These are phyloP conservation scores for Plebejus melissa DNA, from an alignment of 2,888 invertebrate genomes.

Conservation along the genomic window DNA sequence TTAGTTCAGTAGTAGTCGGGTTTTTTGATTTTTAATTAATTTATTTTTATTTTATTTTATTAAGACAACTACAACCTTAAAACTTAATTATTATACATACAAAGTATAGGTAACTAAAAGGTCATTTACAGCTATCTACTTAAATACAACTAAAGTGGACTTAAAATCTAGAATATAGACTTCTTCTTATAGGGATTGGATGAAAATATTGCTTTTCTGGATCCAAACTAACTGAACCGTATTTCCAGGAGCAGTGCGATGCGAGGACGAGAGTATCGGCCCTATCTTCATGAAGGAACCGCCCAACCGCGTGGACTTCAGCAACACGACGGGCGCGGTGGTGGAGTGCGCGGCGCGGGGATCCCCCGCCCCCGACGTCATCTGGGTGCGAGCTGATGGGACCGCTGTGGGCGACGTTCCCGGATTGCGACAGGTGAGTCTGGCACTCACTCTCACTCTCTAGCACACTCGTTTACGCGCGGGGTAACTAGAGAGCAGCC, in stretches of 20 bases:
- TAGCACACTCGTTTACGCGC: background rate
- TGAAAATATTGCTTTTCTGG: background rate
- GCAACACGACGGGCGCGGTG: constrained; percentile 94
- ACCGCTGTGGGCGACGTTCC: constrained; percentile 94
- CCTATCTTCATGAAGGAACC: constrained; percentile 96
- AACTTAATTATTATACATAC: too few relatives aligned
- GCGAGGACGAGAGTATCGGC: constrained; percentile 89
- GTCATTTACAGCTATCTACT: too few relatives aligned
- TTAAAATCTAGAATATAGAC: too few relatives aligned
- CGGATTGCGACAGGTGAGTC: constrained; percentile 86
- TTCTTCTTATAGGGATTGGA: too few relatives aligned
- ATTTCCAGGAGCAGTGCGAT: constrained; percentile 66
- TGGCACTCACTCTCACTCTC: too few relatives aligned
- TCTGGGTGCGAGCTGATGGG: constrained; percentile 95
- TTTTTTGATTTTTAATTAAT: too few relatives aligned
- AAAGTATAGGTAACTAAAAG: too few relatives aligned
- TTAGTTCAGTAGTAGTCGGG: too few relatives aligned
- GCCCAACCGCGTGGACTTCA: constrained; percentile 94
- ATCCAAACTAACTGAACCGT: background rate
- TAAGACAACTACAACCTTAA: too few relatives aligned
- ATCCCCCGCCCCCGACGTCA: constrained; percentile 93
- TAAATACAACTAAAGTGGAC: too few relatives aligned
- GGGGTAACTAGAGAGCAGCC: background rate
- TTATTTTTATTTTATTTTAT: too few relatives aligned
- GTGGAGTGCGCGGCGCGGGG: constrained; percentile 96